These are phyloP conservation scores for Heliconius erato DNA, from an alignment of 2,888 invertebrate genomes.

Conservation along the genomic window DNA sequence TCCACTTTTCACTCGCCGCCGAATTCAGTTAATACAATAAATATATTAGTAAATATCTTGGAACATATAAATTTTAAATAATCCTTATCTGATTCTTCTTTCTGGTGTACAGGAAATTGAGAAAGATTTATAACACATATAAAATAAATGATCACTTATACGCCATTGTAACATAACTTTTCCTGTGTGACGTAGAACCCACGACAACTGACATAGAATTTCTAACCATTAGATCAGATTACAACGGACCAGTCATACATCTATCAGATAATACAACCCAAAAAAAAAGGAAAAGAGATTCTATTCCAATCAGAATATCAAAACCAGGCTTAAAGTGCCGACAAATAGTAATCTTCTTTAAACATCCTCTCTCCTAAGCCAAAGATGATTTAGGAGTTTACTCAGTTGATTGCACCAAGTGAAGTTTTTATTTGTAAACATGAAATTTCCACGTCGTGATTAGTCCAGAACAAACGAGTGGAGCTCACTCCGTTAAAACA, in stretches of 20 bases:
- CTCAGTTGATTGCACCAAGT: slow-evolving; percentile 4
- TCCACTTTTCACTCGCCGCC: too few species aligned
- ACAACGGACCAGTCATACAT: not conserved
- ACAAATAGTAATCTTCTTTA: slow-evolving; percentile 20
- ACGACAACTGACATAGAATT: too few species aligned
- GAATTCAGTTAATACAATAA: too few species aligned
- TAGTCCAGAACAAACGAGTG: slow-evolving; percentile 48
- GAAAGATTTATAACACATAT: too few species aligned
- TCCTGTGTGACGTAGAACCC: too few species aligned
- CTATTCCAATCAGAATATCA: not conserved
- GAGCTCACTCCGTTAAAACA: slow-evolving; percentile 57
- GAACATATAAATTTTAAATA: too few species aligned
- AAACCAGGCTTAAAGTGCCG: not conserved
- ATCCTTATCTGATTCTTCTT: too few species aligned
- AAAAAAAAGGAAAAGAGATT: too few species aligned
- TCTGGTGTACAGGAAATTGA: too few species aligned
- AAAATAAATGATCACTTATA: too few species aligned
- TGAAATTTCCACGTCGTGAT: slow-evolving; percentile 36
- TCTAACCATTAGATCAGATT: not conserved
- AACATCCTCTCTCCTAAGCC: slow-evolving; percentile 15
- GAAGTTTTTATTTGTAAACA: slow-evolving; percentile 15
- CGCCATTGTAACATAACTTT: too few species aligned
- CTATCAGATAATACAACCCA: not conserved
- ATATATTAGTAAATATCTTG: too few species aligned
- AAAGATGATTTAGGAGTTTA: slow-evolving; percentile 7